These are phyloP conservation scores for Glareola pratincola DNA, from an alignment of 2,113 vertebrate genomes.

Conservation along the genomic window DNA sequence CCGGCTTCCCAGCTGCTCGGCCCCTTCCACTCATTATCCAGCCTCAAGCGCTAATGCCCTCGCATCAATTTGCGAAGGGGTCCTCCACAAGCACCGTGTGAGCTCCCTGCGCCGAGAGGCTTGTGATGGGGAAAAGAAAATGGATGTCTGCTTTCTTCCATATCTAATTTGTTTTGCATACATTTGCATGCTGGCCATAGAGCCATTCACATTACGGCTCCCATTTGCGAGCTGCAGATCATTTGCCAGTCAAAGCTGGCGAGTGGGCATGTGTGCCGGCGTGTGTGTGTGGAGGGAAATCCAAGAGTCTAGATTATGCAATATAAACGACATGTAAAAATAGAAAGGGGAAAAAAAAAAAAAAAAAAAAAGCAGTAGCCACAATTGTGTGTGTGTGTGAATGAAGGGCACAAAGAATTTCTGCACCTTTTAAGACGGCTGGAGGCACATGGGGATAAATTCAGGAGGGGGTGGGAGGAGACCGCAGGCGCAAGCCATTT, in stretches of 20 bases:
- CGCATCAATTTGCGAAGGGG: neutral
- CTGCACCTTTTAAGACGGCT: conserved; percentile 28
- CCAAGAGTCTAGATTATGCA: neutral
- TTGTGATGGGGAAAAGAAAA: neutral
- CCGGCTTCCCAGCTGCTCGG: conserved; percentile 57
- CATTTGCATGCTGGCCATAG: conserved; percentile 51
- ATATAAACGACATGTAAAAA: conserved; percentile 14
- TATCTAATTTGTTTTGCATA: conserved; percentile 23
- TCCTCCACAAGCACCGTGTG: neutral
- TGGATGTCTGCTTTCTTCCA: neutral
- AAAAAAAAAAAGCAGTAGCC: neutral
- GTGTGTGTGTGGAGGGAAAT: neutral
- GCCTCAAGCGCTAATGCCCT: conserved; percentile 6
- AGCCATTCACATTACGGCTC: neutral
- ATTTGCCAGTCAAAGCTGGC: conserved; percentile 27
- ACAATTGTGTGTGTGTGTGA: neutral
- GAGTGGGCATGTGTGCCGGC: neutral
- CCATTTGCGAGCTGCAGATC: neutral
- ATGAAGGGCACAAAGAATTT: conserved; percentile 61
- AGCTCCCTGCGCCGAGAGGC: neutral
- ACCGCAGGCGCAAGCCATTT: conserved; percentile 52
- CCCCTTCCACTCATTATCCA: neutral
- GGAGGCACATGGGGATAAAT: conserved; percentile 53
- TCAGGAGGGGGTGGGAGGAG: conserved; percentile 56
- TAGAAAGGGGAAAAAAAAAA: neutral